A percentile compares a stretch with the other conserved stretches of the same genome.
Conservation (phyloP, 2,888 invertebrate genomes). For the Chaetoderma sp. region DNA sequence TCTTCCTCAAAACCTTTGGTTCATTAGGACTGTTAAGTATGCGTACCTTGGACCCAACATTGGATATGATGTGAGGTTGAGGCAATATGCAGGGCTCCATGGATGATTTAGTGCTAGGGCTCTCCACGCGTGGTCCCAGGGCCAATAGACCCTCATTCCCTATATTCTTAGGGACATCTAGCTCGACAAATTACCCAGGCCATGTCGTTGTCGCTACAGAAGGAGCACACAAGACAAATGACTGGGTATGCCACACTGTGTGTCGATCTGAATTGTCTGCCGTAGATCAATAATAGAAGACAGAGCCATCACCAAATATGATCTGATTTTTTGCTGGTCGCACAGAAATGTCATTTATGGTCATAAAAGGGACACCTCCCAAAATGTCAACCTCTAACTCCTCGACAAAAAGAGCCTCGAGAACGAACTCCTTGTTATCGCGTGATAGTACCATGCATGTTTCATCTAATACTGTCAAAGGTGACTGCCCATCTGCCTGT, state of each 20-base stretch:
- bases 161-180: too few relatives aligned
- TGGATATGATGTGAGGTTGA: conserved; percentile 17
- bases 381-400: conserved; percentile 35
- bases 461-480: too few relatives aligned
- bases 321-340: conserved; percentile 32
- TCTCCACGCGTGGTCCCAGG: conserved; percentile 8
- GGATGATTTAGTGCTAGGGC: not conserved
- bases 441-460: too few relatives aligned
- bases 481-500: too few relatives aligned
- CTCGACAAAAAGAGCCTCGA: conserved; percentile 36
- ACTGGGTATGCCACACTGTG: conserved; percentile 19
- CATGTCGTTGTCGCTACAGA: conserved; percentile 21
- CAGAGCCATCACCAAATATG: conserved; percentile 13
- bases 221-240: conserved; percentile 17
- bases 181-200: conserved; percentile 35
- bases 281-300: conserved; percentile 5
- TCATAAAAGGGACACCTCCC: conserved; percentile 41
- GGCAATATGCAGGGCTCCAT: too few relatives aligned
- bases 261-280: not conserved
- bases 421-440: too few relatives aligned
- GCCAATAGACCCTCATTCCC: conserved; percentile 10
- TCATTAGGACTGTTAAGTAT: conserved; percentile 24
- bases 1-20: conserved; percentile 4
- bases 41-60: conserved; percentile 24
- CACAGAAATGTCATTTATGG: conserved; percentile 37